Evolutionary conservation across 1,140 invertebrate genomes (phyloP).

Genomic region (Pseudomyrmex gracilis): DNA sequence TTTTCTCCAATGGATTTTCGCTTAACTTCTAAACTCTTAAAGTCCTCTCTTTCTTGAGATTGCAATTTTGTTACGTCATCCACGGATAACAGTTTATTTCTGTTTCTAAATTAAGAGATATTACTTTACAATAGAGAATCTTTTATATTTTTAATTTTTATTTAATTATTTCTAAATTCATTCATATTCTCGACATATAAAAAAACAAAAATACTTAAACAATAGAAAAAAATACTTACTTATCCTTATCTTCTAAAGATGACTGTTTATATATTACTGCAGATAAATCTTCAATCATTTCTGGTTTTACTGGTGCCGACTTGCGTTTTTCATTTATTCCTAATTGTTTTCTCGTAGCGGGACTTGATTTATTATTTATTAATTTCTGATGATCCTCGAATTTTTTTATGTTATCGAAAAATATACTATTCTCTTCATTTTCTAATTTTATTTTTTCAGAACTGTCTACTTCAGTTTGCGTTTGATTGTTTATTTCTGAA

Average conservation of each 20-base stretch:
- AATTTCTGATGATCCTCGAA: conserved; percentile 76
- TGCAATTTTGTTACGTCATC: conserved; percentile 66
- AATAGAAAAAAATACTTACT: conserved; percentile 62
- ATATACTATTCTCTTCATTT: conserved; percentile 56
- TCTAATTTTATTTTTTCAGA: conserved; percentile 53
- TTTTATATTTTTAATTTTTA: conserved; percentile 9
- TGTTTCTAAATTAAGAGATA: conserved; percentile 64
- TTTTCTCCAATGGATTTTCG: conserved; percentile 83
- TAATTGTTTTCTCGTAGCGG: conserved; percentile 64
- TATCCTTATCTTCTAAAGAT: conserved; percentile 79
- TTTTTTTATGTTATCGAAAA: conserved; percentile 69
- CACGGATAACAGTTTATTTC: conserved; percentile 60
- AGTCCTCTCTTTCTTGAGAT: conserved; percentile 63
- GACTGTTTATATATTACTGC: conserved; percentile 77
- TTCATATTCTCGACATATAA: no score
- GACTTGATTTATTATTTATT: conserved; percentile 62
- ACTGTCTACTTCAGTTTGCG: conserved; percentile 37
- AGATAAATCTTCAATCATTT: conserved; percentile 77
- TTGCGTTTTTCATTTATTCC: conserved; percentile 81
- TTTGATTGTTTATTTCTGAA: conserved; percentile 34
- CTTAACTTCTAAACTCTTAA: conserved; percentile 80
- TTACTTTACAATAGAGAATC: conserved; percentile 11
- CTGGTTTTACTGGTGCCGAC: conserved; percentile 80
- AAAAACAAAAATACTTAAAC: background rate
- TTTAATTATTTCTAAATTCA: background rate